A percentile compares a stretch with the other conserved stretches of the same genome.
Conservation (phyloP, 2,113 vertebrate genomes). For the Nipponia nippon region DNA sequence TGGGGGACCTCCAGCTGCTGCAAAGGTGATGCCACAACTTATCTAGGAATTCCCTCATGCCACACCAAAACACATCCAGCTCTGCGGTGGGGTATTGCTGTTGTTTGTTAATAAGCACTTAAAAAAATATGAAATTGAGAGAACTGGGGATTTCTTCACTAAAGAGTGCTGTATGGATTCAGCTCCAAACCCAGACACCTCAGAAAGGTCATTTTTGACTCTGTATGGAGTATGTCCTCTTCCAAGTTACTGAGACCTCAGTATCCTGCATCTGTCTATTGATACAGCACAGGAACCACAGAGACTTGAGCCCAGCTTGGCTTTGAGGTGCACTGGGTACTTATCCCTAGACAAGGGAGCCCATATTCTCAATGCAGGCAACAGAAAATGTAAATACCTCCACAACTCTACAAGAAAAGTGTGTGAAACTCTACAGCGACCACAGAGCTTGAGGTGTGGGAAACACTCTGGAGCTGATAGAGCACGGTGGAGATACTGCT, state of each 20-base stretch:
- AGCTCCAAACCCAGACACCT: not conserved
- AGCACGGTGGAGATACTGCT: not conserved
- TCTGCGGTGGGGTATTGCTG: not conserved
- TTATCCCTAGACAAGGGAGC: not conserved
- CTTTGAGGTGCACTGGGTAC: not conserved
- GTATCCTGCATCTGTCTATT: not conserved
- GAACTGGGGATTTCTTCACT: not conserved
- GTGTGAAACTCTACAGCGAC: not conserved
- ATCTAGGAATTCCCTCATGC: not conserved
- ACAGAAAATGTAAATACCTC: not conserved
- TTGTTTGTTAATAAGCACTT: not conserved
- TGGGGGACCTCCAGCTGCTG: not conserved
- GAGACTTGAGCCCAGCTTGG: not conserved
- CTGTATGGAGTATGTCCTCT: not conserved
- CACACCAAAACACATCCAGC: not conserved
- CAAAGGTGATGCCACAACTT: accelerated
- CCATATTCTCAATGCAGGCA: not conserved
- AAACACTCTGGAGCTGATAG: not conserved
- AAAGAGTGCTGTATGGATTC: not conserved
- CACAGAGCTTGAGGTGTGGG: not conserved
- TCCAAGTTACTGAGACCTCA: not conserved
- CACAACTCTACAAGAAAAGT: not conserved
- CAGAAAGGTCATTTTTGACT: not conserved
- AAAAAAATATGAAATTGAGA: not conserved
- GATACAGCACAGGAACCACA: not conserved